phyloP scores from a whole-genome alignment of 30 jellyfish, hydroid and myxozoan genomes.

The Nemopilema nomurai region DNA sequence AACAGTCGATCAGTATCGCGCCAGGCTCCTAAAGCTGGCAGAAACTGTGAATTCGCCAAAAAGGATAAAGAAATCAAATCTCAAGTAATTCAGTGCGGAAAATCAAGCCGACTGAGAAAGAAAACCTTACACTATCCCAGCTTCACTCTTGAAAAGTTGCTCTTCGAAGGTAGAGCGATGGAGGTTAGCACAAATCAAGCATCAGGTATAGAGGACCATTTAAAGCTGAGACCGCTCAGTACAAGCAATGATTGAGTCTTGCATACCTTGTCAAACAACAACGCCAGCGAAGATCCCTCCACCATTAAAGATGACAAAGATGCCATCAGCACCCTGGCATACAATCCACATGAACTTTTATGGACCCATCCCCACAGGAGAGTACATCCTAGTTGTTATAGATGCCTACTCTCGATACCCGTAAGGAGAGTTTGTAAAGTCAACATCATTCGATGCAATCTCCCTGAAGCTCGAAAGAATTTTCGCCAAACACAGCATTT shows the following conservation, averaged over 20 bases:
- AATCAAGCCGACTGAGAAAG: too few relatives aligned
- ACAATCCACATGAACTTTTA: background rate
- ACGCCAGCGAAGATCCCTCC: conserved; percentile 19
- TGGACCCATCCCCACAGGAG: background rate
- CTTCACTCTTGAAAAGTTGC: too few relatives aligned
- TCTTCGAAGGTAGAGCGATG: too few relatives aligned
- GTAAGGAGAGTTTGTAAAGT: background rate
- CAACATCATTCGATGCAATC: background rate
- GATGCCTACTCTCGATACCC: background rate
- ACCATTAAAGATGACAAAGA: conserved; percentile 23
- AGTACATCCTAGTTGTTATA: background rate
- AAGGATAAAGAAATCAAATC: too few relatives aligned
- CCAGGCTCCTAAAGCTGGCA: too few relatives aligned
- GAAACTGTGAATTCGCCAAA: too few relatives aligned
- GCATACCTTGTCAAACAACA: conserved; percentile 63
- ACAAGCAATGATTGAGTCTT: conserved; percentile 23
- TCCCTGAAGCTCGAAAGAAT: background rate
- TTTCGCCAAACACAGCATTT: background rate
- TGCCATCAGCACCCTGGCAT: conserved; percentile 38
- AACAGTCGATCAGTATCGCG: too few relatives aligned
- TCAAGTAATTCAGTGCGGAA: too few relatives aligned
- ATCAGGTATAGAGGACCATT: too few relatives aligned
- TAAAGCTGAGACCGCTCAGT: too few relatives aligned
- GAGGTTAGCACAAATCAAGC: too few relatives aligned
- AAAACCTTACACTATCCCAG: too few relatives aligned